Base-by-base conservation (phyloP, 2,113 vertebrate genomes). In the Ploceus nigricollis region DNA sequence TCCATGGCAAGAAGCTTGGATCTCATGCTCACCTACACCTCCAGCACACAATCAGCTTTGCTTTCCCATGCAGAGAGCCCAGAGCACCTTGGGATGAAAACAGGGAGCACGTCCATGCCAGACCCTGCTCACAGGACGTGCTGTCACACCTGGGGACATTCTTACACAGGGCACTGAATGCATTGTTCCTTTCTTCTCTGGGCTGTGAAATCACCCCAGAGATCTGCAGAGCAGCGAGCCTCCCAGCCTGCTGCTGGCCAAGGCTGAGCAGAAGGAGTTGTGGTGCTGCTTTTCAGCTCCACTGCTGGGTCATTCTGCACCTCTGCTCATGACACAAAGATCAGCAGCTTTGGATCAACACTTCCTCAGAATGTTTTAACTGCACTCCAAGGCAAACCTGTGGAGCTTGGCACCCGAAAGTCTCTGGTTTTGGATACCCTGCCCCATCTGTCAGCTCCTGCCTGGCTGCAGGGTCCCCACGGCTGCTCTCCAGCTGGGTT, bases 171-270 rank as follows among this genome's bases (percentile, higher is more conserved):
- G 35, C 69, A 78, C 13, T 17, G 53, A 40, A 7, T 8, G 30
- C 11, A 37, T 40, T 73, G 66, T 64, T 82, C 23, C 66, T 54
- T 51, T 61, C 37, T 72, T 31, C 40, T 35, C 65, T 16, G 47
- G 5, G 4, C 64, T 35, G 35, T 25, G 63, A 81, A 64, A 77
- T 57, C 33, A 4, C 4, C 39, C 11, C 33, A 15, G 75, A 0
- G 64, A 50, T 21, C 39, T 10, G 66, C 58, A 77, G 54, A 76
- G 75, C 66, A 28, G 6, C 0, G 20, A 86, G 78, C 65, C 48
- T 64, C 65, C 64, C 91, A 89, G 91, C 50, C 93, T 37, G 35
- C 86, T 37, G 66, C 82, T 47, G 79, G 72, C 53, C 94, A 87
- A 50, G 73, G 56, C 60, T 64, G 60, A 37, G 61, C 76, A 33